phyloP scores from a whole-genome alignment of 2,797 vertebrate species.

The Lates japonicus region DNA sequence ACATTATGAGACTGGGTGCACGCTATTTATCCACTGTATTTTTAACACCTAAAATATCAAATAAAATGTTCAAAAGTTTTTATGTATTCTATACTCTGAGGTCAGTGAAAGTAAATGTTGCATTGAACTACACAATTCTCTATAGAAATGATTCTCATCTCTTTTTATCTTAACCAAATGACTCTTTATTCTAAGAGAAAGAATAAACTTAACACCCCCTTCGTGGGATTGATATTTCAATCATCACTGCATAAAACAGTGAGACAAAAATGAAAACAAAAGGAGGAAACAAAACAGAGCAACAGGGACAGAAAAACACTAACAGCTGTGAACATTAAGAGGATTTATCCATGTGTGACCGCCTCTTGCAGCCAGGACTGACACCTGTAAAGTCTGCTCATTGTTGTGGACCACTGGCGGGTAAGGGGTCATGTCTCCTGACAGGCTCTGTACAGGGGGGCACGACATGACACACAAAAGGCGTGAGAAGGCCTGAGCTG shows the following conservation, averaged over 20 bases:
- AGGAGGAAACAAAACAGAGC: slow-evolving; percentile 23
- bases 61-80: too few relatives aligned
- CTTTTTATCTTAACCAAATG: slow-evolving; percentile 24
- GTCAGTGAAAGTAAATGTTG: too few relatives aligned
- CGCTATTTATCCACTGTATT: too few relatives aligned
- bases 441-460: neutral
- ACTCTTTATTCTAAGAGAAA: slow-evolving; percentile 4
- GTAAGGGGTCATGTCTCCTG: neutral
- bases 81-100: too few relatives aligned
- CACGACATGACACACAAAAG: too few relatives aligned
- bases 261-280: slow-evolving; percentile 16
- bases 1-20: too few relatives aligned
- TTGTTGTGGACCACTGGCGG: slow-evolving; percentile 15
- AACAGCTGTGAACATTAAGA: slow-evolving; percentile 30
- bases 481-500: too few relatives aligned
- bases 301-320: neutral
- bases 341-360: neutral
- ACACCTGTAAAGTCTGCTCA: neutral
- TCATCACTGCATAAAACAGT: slow-evolving; percentile 22
- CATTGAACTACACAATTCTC: slow-evolving; percentile 5
- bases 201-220: slow-evolving; percentile 16
- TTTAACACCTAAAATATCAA: too few relatives aligned
- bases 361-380: neutral
- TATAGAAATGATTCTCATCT: neutral
- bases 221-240: slow-evolving; percentile 28